These are phyloP conservation scores for Bombus confusus DNA, from an alignment of 1,140 invertebrate species.

Conservation along the genomic window DNA sequence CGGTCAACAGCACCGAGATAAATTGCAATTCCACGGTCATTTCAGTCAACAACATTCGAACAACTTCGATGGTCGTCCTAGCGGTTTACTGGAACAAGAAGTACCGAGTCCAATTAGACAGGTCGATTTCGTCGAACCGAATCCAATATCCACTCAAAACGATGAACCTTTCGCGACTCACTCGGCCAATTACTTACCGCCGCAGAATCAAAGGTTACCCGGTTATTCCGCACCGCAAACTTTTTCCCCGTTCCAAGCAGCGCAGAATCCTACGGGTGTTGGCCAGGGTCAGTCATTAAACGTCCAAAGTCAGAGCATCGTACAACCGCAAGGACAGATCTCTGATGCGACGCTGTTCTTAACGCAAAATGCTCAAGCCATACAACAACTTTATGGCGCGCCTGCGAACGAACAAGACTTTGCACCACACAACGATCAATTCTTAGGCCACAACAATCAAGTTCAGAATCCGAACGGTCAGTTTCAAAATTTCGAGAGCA, in stretches of 20 bases:
- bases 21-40: constrained; percentile 47
- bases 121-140: constrained; percentile 67
- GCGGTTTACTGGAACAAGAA: constrained; percentile 56
- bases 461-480: constrained; percentile 54
- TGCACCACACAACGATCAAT: constrained; percentile 70
- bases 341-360: constrained; percentile 79
- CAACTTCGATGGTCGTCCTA: constrained; percentile 35
- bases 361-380: constrained; percentile 77
- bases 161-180: constrained; percentile 75
- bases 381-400: constrained; percentile 76
- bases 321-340: constrained; percentile 67
- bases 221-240: constrained; percentile 37
- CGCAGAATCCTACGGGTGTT: background rate
- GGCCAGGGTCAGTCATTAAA: background rate
- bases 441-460: constrained; percentile 57
- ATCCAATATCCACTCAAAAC: constrained; percentile 79
- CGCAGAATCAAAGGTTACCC: constrained; percentile 78
- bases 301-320: constrained; percentile 62
- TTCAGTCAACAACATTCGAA: constrained; percentile 55
- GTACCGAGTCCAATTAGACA: constrained; percentile 70
- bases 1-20: constrained; percentile 45
- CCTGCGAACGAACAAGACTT: constrained; percentile 73
- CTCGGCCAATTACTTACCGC: constrained; percentile 79
- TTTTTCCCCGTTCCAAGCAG: constrained; percentile 59
- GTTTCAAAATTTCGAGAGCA: constrained; percentile 51